These are phyloP conservation scores for Stegodyphus dumicola DNA, from an alignment of 1,140 invertebrate genomes.

Conservation along the genomic window DNA sequence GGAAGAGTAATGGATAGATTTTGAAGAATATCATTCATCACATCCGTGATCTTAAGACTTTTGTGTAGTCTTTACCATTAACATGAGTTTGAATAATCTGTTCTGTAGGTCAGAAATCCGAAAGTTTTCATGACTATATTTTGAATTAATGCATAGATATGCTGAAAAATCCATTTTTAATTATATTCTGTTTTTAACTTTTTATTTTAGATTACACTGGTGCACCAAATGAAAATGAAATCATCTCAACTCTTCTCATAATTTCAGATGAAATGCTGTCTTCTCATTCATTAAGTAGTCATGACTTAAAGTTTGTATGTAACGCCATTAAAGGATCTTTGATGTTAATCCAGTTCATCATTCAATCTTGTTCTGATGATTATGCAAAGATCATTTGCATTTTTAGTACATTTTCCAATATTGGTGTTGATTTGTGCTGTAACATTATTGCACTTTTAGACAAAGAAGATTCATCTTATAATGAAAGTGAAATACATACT, in stretches of 20 bases:
- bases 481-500: conserved; percentile 3
- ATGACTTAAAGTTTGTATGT: conserved; percentile 9
- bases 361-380: conserved; percentile 16
- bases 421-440: conserved; percentile 14
- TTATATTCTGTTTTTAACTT: neutral
- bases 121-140: no score
- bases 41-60: no score
- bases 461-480: neutral
- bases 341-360: conserved; percentile 26
- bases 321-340: conserved; percentile 42
- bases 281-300: neutral
- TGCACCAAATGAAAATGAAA: conserved; percentile 50
- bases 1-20: no score
- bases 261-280: conserved; percentile 28
- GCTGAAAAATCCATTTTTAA: no score
- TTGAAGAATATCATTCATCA: no score
- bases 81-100: no score
- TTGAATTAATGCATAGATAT: no score
- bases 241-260: conserved; percentile 26
- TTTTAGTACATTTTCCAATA: conserved; percentile 33
- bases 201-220: conserved; percentile 31
- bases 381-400: conserved; percentile 47
- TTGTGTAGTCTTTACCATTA: no score
- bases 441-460: conserved; percentile 15
- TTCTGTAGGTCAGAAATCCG: no score